phyloP scores from a whole-genome alignment of 2,888 invertebrate species.

The Herminia tarsipennalis region DNA sequence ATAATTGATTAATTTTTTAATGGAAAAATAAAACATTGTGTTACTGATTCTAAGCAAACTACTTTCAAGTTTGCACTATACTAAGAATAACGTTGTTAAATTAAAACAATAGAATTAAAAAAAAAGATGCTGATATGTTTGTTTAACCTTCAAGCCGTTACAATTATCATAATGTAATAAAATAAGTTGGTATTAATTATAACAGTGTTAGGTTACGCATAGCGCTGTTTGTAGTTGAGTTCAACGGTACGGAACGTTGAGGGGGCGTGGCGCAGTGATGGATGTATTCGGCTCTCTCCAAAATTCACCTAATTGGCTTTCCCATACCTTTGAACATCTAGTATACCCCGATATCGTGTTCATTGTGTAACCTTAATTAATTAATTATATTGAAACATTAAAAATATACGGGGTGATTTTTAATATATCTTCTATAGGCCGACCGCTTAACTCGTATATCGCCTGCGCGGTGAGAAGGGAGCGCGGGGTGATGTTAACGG shows the following conservation, averaged over 20 bases:
- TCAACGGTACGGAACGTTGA: constrained; percentile 60
- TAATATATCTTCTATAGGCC: too few relatives aligned
- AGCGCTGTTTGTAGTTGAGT: constrained; percentile 43
- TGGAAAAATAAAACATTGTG: too few relatives aligned
- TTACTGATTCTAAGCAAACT: too few relatives aligned
- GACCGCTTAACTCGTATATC: too few relatives aligned
- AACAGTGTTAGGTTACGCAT: constrained; percentile 43
- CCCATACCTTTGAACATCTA: constrained; percentile 55
- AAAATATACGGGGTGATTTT: too few relatives aligned
- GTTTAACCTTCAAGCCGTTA: constrained; percentile 7
- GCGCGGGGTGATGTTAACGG: too few relatives aligned
- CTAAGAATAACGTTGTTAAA: too few relatives aligned
- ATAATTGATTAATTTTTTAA: too few relatives aligned
- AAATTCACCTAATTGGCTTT: constrained; percentile 80
- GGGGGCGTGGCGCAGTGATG: constrained; percentile 77
- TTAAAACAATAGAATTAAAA: too few relatives aligned
- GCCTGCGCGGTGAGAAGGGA: too few relatives aligned
- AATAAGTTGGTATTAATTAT: constrained; percentile 29
- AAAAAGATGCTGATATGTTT: not conserved
- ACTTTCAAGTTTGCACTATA: too few relatives aligned
- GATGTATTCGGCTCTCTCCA: constrained; percentile 71
- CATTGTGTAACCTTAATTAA: constrained; percentile 41
- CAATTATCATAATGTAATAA: constrained; percentile 10
- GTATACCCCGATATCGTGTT: constrained; percentile 56
- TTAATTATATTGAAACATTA: constrained; percentile 28